These are phyloP conservation scores for Aethina tumida DNA, from an alignment of 1,140 invertebrate genomes.

Conservation along the genomic window DNA sequence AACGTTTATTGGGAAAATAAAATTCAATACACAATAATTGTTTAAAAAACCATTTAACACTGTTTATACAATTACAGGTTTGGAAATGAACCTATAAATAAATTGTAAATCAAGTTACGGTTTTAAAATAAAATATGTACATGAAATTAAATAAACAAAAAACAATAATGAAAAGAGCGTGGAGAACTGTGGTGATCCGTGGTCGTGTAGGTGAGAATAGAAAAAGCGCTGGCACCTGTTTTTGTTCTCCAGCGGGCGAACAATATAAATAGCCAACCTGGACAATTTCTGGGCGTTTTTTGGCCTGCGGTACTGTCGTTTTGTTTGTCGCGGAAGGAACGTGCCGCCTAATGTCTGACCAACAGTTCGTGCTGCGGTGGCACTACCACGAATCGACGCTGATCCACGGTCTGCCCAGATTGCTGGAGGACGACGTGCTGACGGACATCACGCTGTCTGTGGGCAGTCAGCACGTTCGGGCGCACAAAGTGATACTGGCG, in stretches of 20 bases:
- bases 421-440: slow-evolving; percentile 73
- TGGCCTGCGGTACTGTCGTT: slow-evolving; percentile 24
- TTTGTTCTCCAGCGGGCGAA: slow-evolving; percentile 32
- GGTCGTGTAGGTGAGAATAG: too few relatives aligned
- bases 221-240: slow-evolving; percentile 31
- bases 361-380: slow-evolving; percentile 66
- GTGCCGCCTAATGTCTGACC: slow-evolving; percentile 37
- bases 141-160: too few relatives aligned
- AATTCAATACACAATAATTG: too few relatives aligned
- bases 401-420: slow-evolving; percentile 68
- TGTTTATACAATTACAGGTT: too few relatives aligned
- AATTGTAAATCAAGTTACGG: too few relatives aligned
- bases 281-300: slow-evolving; percentile 28
- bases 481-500: slow-evolving; percentile 79
- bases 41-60: too few relatives aligned
- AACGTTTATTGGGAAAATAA: too few relatives aligned
- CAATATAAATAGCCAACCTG: slow-evolving; percentile 32
- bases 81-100: too few relatives aligned
- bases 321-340: slow-evolving; percentile 24
- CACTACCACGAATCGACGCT: slow-evolving; percentile 73
- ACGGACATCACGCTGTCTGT: slow-evolving; percentile 85
- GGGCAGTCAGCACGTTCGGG: slow-evolving; percentile 63
- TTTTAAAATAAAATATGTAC: too few relatives aligned
- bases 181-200: too few relatives aligned
- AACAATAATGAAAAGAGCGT: too few relatives aligned